Conservation (phyloP, 2,797 vertebrate genomes). For the Tolypeutes matacus region DNA sequence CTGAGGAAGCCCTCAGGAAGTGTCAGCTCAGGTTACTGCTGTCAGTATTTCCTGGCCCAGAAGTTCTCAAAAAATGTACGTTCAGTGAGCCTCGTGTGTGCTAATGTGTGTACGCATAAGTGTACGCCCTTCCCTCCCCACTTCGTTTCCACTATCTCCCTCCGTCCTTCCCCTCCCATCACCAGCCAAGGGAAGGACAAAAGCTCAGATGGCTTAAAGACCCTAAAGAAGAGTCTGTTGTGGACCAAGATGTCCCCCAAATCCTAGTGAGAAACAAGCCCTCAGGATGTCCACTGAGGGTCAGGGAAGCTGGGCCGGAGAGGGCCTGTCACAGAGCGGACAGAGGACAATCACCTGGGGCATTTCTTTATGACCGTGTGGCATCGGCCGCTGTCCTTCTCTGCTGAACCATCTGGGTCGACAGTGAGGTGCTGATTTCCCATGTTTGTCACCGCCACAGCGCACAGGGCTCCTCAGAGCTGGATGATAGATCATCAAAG, state of each 20-base stretch:
- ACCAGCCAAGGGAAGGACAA: background rate
- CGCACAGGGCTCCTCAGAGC: no score
- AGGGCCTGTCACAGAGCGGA: background rate
- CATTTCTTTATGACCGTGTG: background rate
- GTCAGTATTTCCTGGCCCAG: fast-evolving
- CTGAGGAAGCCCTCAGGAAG: background rate
- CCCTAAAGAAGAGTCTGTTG: background rate
- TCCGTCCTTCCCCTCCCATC: background rate
- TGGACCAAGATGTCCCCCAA: background rate
- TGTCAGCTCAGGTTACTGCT: no score
- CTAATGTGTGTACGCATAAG: no score
- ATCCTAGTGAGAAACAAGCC: background rate
- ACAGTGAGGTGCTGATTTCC: background rate
- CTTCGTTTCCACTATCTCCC: no score
- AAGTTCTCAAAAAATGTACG: background rate
- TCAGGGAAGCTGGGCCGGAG: background rate
- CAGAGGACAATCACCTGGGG: background rate
- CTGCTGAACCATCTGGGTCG: background rate
- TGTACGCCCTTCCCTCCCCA: fast-evolving
- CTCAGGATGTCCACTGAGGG: background rate
- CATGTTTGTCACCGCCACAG: background rate
- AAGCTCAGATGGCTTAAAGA: background rate
- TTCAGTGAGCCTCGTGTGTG: background rate
- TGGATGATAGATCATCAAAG: background rate
- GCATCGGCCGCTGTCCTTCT: fast-evolving